These are phyloP conservation scores for Eubasilissa regina DNA, from an alignment of 1,140 invertebrate genomes.

Conservation along the genomic window DNA sequence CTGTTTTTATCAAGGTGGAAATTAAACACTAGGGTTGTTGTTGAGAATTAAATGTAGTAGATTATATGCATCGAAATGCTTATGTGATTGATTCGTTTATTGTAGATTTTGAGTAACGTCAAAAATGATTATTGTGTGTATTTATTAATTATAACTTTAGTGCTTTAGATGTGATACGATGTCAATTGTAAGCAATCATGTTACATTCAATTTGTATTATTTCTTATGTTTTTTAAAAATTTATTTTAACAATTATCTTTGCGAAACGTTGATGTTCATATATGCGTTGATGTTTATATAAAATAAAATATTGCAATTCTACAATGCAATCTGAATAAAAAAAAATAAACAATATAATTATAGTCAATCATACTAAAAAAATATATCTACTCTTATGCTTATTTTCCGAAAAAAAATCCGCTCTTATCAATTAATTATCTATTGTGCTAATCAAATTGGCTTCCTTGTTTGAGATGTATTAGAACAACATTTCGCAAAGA, in stretches of 20 bases:
- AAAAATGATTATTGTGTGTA: slow-evolving; percentile 7
- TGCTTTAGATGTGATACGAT: slow-evolving; percentile 60
- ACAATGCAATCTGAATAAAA: too few species aligned
- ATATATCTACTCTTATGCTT: too few species aligned
- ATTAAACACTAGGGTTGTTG: neutral
- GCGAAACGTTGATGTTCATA: slow-evolving; percentile 20
- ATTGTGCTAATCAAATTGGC: neutral
- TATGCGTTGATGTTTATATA: neutral
- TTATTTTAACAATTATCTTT: slow-evolving; percentile 41
- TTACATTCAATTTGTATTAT: slow-evolving; percentile 50
- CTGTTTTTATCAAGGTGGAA: too few species aligned
- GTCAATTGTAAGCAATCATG: slow-evolving; percentile 59
- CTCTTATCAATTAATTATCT: neutral
- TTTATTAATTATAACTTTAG: slow-evolving; percentile 36
- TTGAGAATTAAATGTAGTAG: slow-evolving; percentile 14
- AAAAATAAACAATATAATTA: too few species aligned
- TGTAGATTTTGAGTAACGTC: neutral
- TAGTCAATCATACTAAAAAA: too few species aligned
- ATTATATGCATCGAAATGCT: slow-evolving; percentile 37
- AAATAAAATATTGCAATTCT: too few species aligned
- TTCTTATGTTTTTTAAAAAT: slow-evolving; percentile 46
- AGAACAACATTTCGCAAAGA: slow-evolving; percentile 12
- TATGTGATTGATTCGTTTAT: slow-evolving; percentile 27
- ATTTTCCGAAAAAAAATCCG: neutral
- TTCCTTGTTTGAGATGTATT: neutral